These are phyloP conservation scores for Pyrgus malvae DNA, from an alignment of 2,888 invertebrate genomes.

Conservation along the genomic window DNA sequence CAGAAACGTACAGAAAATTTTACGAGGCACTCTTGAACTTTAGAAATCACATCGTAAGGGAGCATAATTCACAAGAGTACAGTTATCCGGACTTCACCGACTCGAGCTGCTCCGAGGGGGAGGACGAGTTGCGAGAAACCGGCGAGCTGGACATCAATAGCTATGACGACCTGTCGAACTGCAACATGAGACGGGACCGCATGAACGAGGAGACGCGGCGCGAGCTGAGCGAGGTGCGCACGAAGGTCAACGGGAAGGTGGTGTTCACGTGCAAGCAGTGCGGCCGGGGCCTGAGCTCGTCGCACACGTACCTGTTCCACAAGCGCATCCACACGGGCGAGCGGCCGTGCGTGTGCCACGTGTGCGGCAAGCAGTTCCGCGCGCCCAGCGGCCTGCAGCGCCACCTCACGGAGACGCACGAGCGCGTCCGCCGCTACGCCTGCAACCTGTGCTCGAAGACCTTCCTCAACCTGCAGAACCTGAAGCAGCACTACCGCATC, in stretches of 20 bases:
- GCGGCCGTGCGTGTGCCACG: slow-evolving; percentile 84
- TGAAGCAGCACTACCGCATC: slow-evolving; percentile 81
- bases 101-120: slow-evolving; percentile 45
- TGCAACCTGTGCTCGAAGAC: slow-evolving; percentile 79
- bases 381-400: slow-evolving; percentile 84
- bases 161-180: slow-evolving; percentile 64
- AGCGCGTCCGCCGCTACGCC: slow-evolving; percentile 80
- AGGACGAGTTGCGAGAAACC: slow-evolving; percentile 13
- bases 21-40: slow-evolving; percentile 58
- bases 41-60: slow-evolving; percentile 52
- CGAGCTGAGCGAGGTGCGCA: slow-evolving; percentile 52
- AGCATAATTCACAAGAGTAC: slow-evolving; percentile 38
- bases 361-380: slow-evolving; percentile 85
- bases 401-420: slow-evolving; percentile 84
- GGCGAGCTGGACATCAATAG: slow-evolving; percentile 38
- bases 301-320: slow-evolving; percentile 84
- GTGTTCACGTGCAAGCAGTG: slow-evolving; percentile 82
- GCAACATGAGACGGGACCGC: slow-evolving; percentile 58
- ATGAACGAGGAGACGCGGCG: slow-evolving; percentile 59
- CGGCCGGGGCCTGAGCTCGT: slow-evolving; percentile 81
- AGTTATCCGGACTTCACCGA: slow-evolving; percentile 47
- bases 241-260: slow-evolving; percentile 72
- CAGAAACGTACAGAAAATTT: slow-evolving; percentile 47
- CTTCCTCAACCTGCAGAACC: slow-evolving; percentile 83
- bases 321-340: slow-evolving; percentile 85